phyloP scores from a whole-genome alignment of 2,888 invertebrate genomes.

The Molorchus minor region DNA sequence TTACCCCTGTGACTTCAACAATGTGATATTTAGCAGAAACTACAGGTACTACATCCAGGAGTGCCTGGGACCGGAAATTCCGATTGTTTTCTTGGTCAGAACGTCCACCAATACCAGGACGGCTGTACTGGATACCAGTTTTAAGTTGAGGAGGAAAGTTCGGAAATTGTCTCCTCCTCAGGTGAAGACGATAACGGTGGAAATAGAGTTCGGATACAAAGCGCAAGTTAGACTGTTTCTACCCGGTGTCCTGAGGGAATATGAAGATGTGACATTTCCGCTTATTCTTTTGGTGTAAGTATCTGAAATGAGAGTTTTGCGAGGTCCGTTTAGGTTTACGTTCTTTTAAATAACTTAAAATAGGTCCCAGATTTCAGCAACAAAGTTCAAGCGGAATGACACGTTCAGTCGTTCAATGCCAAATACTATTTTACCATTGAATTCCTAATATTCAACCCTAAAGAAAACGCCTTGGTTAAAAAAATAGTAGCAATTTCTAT shows the following conservation, averaged over 20 bases:
- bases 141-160: conserved; percentile 70
- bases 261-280: conserved; percentile 83
- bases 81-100: conserved; percentile 72
- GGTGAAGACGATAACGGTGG: conserved; percentile 72
- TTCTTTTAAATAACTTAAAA: too few relatives aligned
- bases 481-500: too few relatives aligned
- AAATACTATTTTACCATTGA: too few relatives aligned
- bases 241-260: conserved; percentile 85
- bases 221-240: conserved; percentile 81
- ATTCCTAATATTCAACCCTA: too few relatives aligned
- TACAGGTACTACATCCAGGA: conserved; percentile 72
- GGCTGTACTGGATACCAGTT: conserved; percentile 75
- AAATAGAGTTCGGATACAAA: conserved; percentile 73
- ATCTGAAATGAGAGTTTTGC: too few relatives aligned
- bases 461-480: too few relatives aligned
- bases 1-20: conserved; percentile 67
- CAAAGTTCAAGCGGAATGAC: too few relatives aligned
- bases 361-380: too few relatives aligned
- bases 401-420: too few relatives aligned
- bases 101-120: conserved; percentile 69
- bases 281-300: conserved; percentile 86
- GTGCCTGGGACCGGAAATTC: conserved; percentile 82
- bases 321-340: too few relatives aligned
- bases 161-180: conserved; percentile 78
- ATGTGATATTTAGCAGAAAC: conserved; percentile 70